Percentiles rank a stretch among this genome's conserved stretches.
Evolutionary conservation across 2,888 invertebrate species (phyloP).

Genomic region (Synergus umbraculus): DNA sequence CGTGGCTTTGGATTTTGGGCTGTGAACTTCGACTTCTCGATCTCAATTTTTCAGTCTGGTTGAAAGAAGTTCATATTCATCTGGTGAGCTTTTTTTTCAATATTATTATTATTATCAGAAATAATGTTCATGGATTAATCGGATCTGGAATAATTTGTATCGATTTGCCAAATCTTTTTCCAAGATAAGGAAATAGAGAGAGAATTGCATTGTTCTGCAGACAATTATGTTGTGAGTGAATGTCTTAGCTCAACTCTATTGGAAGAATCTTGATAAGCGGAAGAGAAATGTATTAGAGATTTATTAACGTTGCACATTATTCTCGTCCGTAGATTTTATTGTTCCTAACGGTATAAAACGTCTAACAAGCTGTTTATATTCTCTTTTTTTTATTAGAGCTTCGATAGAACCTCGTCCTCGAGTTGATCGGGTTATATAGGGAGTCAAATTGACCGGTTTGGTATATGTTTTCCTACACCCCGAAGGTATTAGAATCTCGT

Average conservation of each 20-base stretch:
- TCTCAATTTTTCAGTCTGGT: background rate
- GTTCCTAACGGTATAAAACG: background rate
- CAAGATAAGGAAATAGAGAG: background rate
- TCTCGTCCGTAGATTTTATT: background rate
- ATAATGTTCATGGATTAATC: background rate
- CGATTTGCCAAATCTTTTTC: background rate
- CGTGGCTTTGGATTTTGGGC: constrained; percentile 12
- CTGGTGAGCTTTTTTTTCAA: background rate
- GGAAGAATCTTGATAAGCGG: constrained; percentile 20
- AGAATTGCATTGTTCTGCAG: background rate
- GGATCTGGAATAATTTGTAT: background rate
- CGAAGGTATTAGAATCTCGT: constrained; percentile 12
- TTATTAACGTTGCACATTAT: constrained; percentile 10
- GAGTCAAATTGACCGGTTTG: background rate
- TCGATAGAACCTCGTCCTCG: background rate
- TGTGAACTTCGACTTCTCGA: background rate
- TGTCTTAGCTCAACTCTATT: constrained; percentile 7
- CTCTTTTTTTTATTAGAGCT: background rate
- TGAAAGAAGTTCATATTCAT: background rate
- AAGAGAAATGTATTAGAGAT: constrained; percentile 14
- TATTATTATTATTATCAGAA: background rate
- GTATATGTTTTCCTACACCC: constrained; percentile 1
- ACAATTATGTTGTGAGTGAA: constrained; percentile 20
- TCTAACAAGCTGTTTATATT: background rate
- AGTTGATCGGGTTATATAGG: constrained; percentile 18